These are phyloP conservation scores for Drosophila anomelani DNA, from an alignment of 2,888 invertebrate genomes.

Conservation along the genomic window DNA sequence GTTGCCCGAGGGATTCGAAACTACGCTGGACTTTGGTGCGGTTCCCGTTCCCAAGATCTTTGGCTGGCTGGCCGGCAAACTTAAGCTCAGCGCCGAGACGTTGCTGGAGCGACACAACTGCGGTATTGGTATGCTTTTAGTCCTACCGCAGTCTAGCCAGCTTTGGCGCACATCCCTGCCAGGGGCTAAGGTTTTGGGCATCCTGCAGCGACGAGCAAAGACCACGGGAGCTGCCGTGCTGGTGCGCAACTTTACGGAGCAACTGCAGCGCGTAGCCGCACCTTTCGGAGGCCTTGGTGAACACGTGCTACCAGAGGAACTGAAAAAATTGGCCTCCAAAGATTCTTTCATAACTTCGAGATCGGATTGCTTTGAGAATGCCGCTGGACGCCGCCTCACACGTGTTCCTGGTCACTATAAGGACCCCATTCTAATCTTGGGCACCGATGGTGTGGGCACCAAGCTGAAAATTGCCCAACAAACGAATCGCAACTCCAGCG, in stretches of 20 bases:
- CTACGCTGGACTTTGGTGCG: constrained; percentile 89
- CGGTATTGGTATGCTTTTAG: constrained; percentile 94
- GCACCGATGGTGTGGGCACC: constrained; percentile 99
- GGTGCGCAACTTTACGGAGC: constrained; percentile 89
- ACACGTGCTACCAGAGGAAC: constrained; percentile 35
- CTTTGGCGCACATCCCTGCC: constrained; percentile 85
- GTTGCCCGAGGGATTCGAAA: constrained; percentile 88
- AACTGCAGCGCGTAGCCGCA: constrained; percentile 85
- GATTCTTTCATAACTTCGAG: constrained; percentile 25
- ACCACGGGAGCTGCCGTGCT: constrained; percentile 68
- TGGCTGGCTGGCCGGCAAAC: constrained; percentile 93
- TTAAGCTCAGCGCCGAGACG: constrained; percentile 90
- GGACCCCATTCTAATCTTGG: constrained; percentile 95
- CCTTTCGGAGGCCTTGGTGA: constrained; percentile 77
- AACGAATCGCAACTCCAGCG: constrained; percentile 90
- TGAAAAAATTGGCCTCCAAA: constrained; percentile 37
- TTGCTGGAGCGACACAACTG: constrained; percentile 97
- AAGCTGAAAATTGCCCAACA: constrained; percentile 96
- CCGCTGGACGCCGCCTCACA: constrained; percentile 81
- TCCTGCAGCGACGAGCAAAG: constrained; percentile 76
- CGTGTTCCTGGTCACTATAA: constrained; percentile 84
- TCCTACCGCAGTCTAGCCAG: constrained; percentile 87
- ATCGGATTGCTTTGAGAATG: constrained; percentile 73
- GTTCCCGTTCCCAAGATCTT: constrained; percentile 93
- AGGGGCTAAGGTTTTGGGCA: constrained; percentile 85